These are phyloP conservation scores for Hypotaenidia philippensis DNA, from an alignment of 2,797 vertebrate genomes.

Conservation along the genomic window DNA sequence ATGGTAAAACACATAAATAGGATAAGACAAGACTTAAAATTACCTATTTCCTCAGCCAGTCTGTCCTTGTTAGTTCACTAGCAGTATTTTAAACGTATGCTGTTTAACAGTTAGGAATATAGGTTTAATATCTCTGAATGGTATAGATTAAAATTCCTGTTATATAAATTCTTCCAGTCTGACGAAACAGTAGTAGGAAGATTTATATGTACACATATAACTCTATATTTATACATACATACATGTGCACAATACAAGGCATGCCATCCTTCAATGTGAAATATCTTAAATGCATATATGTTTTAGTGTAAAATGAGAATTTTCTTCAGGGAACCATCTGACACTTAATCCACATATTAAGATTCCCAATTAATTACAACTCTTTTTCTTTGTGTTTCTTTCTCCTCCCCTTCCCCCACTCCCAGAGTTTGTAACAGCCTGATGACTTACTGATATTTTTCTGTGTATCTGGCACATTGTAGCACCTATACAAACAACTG, in stretches of 20 bases:
- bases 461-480: background rate
- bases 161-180: background rate
- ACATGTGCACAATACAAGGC: accelerated
- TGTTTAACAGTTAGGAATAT: background rate
- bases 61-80: background rate
- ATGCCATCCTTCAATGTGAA: background rate
- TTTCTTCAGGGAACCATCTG: background rate
- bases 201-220: background rate
- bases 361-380: background rate
- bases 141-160: background rate
- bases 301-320: background rate
- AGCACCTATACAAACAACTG: background rate
- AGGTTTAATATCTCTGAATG: background rate
- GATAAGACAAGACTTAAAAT: background rate
- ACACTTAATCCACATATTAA: background rate
- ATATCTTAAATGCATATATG: background rate
- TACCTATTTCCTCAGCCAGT: background rate
- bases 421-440: background rate
- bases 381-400: background rate
- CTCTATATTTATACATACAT: background rate
- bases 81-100: background rate
- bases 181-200: background rate
- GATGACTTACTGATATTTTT: background rate
- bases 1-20: background rate
- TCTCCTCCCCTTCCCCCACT: accelerated